Evolutionary conservation across 2,113 vertebrate genomes (phyloP).

Genomic region (Pomatostomus ruficeps): DNA sequence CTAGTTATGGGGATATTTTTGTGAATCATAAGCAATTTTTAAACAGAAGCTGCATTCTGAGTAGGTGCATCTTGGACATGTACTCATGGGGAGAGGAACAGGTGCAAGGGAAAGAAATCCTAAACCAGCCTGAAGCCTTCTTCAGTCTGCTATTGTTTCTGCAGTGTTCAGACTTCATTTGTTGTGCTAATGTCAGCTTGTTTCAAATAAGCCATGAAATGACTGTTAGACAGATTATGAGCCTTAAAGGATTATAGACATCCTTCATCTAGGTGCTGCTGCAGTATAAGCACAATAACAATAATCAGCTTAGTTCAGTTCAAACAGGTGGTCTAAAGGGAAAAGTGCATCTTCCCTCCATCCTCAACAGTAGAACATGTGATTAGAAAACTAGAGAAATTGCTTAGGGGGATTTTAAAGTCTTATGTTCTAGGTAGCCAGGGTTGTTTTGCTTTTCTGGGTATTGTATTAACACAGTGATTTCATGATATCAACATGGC

Average conservation of each 20-base stretch:
- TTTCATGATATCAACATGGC: not conserved
- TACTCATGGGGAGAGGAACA: not conserved
- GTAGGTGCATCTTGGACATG: not conserved
- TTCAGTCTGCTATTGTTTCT: not conserved
- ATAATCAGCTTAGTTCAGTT: slow-evolving; percentile 13
- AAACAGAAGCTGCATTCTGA: not conserved
- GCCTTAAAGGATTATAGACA: slow-evolving; percentile 8
- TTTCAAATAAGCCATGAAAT: slow-evolving; percentile 44
- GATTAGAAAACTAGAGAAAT: not conserved
- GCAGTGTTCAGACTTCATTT: not conserved
- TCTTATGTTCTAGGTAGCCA: not conserved
- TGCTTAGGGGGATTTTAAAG: not conserved
- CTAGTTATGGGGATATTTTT: not conserved
- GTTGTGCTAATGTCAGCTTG: not conserved
- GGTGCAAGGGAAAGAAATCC: not conserved
- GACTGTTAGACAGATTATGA: slow-evolving; percentile 18
- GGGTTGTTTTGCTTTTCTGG: not conserved
- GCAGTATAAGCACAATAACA: not conserved
- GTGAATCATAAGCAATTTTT: not conserved
- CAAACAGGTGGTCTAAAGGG: not conserved
- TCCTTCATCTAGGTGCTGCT: not conserved
- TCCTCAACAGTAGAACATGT: not conserved
- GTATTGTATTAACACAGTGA: not conserved
- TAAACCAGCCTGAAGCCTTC: not conserved
- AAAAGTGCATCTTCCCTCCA: not conserved